phyloP scores from a whole-genome alignment of 53 echinoderm and acorn worm genomes.

The Patiria pectinifera region DNA sequence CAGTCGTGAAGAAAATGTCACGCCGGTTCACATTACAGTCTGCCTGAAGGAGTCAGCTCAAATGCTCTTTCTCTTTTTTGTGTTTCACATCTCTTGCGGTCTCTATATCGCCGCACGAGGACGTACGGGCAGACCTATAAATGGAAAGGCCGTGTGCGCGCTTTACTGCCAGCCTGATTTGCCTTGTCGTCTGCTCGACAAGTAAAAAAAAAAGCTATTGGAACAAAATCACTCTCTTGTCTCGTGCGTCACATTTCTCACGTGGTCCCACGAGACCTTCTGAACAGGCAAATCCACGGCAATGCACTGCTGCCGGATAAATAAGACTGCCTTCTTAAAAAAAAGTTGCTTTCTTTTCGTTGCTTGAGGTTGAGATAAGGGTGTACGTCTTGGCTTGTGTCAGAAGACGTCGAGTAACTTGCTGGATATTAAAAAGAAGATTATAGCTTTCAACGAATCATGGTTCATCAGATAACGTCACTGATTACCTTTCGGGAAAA shows the following conservation, averaged over 20 bases:
- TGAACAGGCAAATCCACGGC: constrained; percentile 4
- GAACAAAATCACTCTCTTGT: constrained; percentile 7
- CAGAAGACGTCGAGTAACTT: not conserved
- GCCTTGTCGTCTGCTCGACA: not conserved
- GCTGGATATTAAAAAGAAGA: not conserved
- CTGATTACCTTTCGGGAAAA: not conserved
- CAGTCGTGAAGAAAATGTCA: constrained; percentile 30
- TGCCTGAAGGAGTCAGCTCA: not conserved
- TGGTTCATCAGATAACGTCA: not conserved
- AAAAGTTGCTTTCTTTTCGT: not conserved
- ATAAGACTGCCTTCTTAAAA: not conserved
- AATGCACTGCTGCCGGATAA: not conserved
- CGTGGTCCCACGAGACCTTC: constrained; percentile 35
- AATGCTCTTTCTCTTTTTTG: not conserved
- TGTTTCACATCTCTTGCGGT: not conserved
- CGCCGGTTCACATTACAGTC: constrained; percentile 12
- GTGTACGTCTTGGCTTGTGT: not conserved
- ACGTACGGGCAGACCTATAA: not conserved
- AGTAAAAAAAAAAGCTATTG: not conserved
- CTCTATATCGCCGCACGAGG: not conserved
- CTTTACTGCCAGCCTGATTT: not conserved
- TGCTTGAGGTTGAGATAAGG: constrained; percentile 4
- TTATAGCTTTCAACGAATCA: not conserved
- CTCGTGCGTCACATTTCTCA: constrained; percentile 46
- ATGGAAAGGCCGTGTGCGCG: not conserved